Base-by-base conservation (phyloP, 2,797 vertebrate species). In the Poeciliopsis presidionis region DNA sequence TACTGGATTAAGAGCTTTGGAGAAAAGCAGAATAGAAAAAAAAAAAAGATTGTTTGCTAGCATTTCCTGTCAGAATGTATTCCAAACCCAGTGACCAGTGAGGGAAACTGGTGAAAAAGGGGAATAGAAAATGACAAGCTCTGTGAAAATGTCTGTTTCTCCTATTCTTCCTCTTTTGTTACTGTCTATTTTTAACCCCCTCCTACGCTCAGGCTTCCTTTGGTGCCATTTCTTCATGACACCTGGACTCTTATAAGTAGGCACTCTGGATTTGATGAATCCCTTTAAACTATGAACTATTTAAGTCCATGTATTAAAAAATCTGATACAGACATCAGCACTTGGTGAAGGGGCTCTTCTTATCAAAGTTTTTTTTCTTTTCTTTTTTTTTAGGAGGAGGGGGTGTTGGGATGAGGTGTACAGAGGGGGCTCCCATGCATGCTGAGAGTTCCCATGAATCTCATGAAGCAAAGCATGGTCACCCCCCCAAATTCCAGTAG, bases 11-110 rank as follows among this genome's bases (percentile, higher is more conserved):
- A 90, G 89, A 94, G 95, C 95, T 95, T 96, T 95, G 95, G 93
- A 96, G 95, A 96, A 95, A 96, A 96, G 94, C 95, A 94, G 94
- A 92, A 92, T 0, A 3, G 69, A 77, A 84, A 78, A 89, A 77
- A 84, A 78, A 89, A 74, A 51, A 22, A 78, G 71, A 57, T 28
- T 57, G 65, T 53, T 90, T 86, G 86, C 92, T 78, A 91, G 93
- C 90, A 90, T 95, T 97, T 97, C 95, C 96, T 97, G 95, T 96
- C 95, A 93, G 92, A 95, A 93, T 94, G 92, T 95, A 96, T 96
- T 96, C 95, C 95, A 94, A 91, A 95, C 94, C 85, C 89, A 72
- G n/a, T 75, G 79, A 90, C 86, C 88, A 88, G 88, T 84, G 83
- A 43, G 46, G 74, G 87, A 76, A 85, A 84, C 65, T 73, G 76